These are phyloP conservation scores for Carassius carassius DNA, from an alignment of 2,113 vertebrate species.

Conservation along the genomic window DNA sequence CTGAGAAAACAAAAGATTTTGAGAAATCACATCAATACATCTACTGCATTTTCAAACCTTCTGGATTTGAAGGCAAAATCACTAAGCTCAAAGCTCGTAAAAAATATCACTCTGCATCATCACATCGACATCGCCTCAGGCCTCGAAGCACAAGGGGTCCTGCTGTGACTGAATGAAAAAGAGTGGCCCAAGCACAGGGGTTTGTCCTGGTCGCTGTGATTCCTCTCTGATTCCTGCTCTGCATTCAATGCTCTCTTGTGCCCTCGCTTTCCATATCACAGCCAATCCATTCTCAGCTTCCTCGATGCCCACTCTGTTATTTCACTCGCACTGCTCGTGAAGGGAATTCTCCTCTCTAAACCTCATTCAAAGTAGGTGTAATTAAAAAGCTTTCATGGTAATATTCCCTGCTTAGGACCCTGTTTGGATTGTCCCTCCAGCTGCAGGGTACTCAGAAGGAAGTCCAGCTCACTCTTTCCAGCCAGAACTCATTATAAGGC, in stretches of 20 bases:
- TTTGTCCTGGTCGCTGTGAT: conserved; percentile 17
- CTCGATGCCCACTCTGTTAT: conserved; percentile 38
- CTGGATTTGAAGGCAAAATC: not conserved
- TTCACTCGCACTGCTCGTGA: not conserved
- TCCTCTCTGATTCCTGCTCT: conserved; percentile 1
- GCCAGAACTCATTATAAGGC: conserved; percentile 2
- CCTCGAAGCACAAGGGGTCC: not conserved
- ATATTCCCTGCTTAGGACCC: conserved; percentile 16
- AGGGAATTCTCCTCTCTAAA: conserved; percentile 26
- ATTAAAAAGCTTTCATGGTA: conserved; percentile 38
- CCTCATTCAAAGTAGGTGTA: conserved; percentile 27
- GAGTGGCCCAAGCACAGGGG: not conserved
- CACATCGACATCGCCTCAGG: not conserved
- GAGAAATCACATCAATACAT: not conserved
- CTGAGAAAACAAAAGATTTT: not conserved
- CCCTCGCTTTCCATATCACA: conserved; percentile 6
- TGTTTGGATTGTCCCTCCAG: not conserved
- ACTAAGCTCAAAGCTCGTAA: conserved; percentile 1
- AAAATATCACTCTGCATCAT: conserved; percentile 21
- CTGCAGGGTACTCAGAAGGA: not conserved
- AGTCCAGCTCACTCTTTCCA: not conserved
- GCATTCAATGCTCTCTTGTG: not conserved
- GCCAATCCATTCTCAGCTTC: not conserved
- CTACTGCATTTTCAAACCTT: not conserved
- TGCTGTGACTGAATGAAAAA: not conserved